Evolutionary conservation across 2,113 vertebrate species (phyloP), one percentile per base, ranked within the genome.

Genomic region (Trichechus manatus): DNA sequence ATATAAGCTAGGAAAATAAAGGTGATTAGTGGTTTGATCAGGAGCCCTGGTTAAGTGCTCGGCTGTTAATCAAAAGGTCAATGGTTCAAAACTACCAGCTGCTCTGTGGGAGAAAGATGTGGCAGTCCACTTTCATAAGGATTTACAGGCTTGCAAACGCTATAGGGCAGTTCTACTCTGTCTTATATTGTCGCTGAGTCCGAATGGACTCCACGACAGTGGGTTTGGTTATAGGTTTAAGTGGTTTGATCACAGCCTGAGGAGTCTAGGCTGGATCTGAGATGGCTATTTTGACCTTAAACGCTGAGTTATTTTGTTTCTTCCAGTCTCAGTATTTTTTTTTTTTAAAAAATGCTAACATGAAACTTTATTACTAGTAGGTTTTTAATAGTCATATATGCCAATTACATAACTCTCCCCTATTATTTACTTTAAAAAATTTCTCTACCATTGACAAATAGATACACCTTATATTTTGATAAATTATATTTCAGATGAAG

Each of bases 401-500:
- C 5, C 78, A 91, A 82, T 93, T 82, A 86, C 0, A 59, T 36
- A 95, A 33, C 23, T 81, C 15, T 87, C 39, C n/a, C 53, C 50
- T 63, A 83, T 78, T 89, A 84, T 19, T 79, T 80, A 72, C 72
- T 77, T 78, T 70, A 17, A 93, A 77, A 85, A 5, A 90, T 1
- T 44, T 78, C 11, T 89, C 64, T 19, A 85, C 31, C 7, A 70
- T 15, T 84, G 64, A 64, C 44, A 97, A 92, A 72, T 23, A 95
- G 33, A 90, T 20, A 68, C 29, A 75, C 20, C 81, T 91, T 70
- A 20, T 64, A 75, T 93, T 88, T 91, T 80, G 70, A 84, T 81
- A 87, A 80, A 83, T 94, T 95, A 81, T 9, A 93, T 59, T 91
- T 93, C 64, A 96, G 50, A 91, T 87, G 33, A 92, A 91, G 7